Evolutionary conservation across 2,797 vertebrate genomes (phyloP).

Genomic region (Chelonia mydas): DNA sequence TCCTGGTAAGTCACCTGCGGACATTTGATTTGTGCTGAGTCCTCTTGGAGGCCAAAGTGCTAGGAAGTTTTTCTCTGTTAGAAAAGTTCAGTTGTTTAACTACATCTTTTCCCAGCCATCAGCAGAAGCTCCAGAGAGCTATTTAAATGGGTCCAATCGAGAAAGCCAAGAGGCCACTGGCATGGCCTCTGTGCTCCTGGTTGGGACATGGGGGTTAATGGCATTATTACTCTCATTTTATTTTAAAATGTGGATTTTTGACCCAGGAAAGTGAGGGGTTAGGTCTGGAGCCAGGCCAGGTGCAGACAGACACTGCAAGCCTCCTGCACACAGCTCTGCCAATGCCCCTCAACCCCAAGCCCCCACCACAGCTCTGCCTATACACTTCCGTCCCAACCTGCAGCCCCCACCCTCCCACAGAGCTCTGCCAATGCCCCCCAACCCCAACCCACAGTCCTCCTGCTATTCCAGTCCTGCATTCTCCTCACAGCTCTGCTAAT

Average conservation of each 20-base stretch:
- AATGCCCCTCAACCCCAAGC: neutral
- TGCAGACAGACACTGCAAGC: neutral
- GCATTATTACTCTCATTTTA: neutral
- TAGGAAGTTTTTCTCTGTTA: neutral
- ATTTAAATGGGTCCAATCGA: rapidly evolving
- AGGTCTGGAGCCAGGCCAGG: neutral
- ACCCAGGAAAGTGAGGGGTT: neutral
- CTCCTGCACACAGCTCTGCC: neutral
- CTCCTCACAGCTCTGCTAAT: neutral
- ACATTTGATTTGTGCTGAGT: neutral
- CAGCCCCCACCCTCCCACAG: neutral
- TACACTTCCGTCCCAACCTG: neutral
- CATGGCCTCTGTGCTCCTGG: rapidly evolving
- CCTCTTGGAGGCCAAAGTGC: neutral
- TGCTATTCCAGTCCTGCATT: neutral
- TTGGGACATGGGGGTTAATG: neutral
- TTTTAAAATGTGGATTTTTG: neutral
- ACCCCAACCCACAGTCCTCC: neutral
- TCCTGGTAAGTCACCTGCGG: neutral
- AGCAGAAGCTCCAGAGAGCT: neutral
- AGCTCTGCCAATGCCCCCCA: neutral
- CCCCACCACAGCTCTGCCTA: neutral
- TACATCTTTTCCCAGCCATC: neutral
- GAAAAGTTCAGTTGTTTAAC: neutral
- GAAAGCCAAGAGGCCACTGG: rapidly evolving